Percentiles rank a stretch among this genome's conserved stretches.
Evolutionary conservation across 2,888 invertebrate genomes (phyloP).

Genomic region (Syrphus vitripennis): DNA sequence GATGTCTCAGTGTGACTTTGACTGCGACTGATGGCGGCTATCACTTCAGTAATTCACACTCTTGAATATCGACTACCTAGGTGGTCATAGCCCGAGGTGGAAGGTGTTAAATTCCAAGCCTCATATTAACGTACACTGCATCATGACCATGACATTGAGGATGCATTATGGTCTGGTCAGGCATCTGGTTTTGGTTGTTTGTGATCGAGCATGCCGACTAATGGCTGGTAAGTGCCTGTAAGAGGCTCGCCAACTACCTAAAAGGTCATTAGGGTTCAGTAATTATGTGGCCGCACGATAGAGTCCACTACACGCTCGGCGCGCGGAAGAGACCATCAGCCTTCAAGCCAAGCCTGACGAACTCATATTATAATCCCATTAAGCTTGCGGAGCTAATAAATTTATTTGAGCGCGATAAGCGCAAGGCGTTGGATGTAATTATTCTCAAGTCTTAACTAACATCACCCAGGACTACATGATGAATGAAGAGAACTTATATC

Average conservation of each 20-base stretch:
- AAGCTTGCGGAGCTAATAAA: constrained; percentile 58
- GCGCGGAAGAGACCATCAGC: background rate
- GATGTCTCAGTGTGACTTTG: constrained; percentile 46
- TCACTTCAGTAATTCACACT: constrained; percentile 61
- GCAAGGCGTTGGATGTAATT: constrained; percentile 56
- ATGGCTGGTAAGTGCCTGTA: constrained; percentile 64
- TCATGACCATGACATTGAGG: constrained; percentile 67
- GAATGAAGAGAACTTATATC: constrained; percentile 39
- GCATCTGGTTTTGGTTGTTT: constrained; percentile 36
- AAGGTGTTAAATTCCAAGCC: constrained; percentile 58
- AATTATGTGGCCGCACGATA: constrained; percentile 42
- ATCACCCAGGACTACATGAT: constrained; percentile 43
- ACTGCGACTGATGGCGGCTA: constrained; percentile 23
- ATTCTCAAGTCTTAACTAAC: constrained; percentile 23
- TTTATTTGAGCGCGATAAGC: constrained; percentile 65
- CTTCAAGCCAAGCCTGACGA: constrained; percentile 28
- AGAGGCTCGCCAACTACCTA: constrained; percentile 34
- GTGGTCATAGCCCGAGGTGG: constrained; percentile 61
- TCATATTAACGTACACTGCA: too few relatives aligned
- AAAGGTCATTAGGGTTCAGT: constrained; percentile 69
- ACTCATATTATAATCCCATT: constrained; percentile 70
- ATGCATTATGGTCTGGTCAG: constrained; percentile 63
- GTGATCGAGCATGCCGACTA: constrained; percentile 40
- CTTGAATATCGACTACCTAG: constrained; percentile 59
- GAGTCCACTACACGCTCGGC: background rate